Percentiles rank a stretch among this genome's conserved stretches.
Evolutionary conservation across 2,888 invertebrate species (phyloP).

Genomic region (Eristalinus aeneus): DNA sequence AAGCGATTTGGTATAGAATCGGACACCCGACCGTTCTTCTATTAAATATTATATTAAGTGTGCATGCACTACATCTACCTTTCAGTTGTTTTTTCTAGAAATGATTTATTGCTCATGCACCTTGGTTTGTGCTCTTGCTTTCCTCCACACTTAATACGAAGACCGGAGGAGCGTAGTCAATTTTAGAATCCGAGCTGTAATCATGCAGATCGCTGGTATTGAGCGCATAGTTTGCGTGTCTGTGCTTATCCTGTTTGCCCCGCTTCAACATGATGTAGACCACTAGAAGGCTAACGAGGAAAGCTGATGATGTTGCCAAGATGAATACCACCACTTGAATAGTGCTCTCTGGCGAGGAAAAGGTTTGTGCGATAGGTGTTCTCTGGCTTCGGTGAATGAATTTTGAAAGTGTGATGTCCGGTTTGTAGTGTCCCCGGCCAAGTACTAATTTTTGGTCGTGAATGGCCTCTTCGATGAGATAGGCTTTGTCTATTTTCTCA

Average conservation of each 20-base stretch:
- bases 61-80: not conserved
- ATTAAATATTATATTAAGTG: not conserved
- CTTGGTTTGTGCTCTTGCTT: slow-evolving; percentile 46
- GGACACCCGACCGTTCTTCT: not conserved
- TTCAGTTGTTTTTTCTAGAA: not conserved
- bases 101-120: slow-evolving; percentile 12
- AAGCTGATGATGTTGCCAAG: slow-evolving; percentile 89
- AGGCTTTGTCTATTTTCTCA: slow-evolving; percentile 89
- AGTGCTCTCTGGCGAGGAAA: slow-evolving; percentile 79
- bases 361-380: slow-evolving; percentile 75
- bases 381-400: slow-evolving; percentile 82
- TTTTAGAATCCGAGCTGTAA: slow-evolving; percentile 74
- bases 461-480: slow-evolving; percentile 89
- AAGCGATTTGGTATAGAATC: slow-evolving; percentile 28
- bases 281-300: slow-evolving; percentile 89
- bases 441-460: slow-evolving; percentile 78
- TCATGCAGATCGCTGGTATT: slow-evolving; percentile 46
- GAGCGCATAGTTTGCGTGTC: slow-evolving; percentile 41
- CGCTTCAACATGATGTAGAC: slow-evolving; percentile 89
- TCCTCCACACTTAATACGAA: slow-evolving; percentile 78
- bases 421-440: slow-evolving; percentile 80
- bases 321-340: slow-evolving; percentile 90
- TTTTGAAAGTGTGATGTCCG: slow-evolving; percentile 85
- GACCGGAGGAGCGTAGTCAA: slow-evolving; percentile 79
- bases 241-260: slow-evolving; percentile 80